A percentile compares a stretch with the other conserved stretches of the same genome.
Evolutionary conservation across 2,888 invertebrate genomes (phyloP).

Genomic region (Lumbricus terrestris): DNA sequence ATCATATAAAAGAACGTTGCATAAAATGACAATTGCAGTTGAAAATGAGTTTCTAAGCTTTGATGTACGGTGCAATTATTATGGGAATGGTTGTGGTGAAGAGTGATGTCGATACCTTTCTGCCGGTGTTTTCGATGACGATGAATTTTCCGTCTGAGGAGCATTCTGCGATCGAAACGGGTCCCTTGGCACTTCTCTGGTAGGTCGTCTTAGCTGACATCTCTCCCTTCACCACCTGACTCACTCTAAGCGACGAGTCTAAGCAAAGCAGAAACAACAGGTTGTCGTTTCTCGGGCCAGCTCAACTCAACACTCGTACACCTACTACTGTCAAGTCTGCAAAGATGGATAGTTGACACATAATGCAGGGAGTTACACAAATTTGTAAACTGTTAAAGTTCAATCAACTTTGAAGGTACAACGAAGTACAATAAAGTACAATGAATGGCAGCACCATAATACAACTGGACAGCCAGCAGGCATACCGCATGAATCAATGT

Average conservation of each 20-base stretch:
- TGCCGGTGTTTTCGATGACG: slow-evolving; percentile 61
- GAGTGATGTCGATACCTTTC: slow-evolving; percentile 44
- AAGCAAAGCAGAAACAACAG: background rate
- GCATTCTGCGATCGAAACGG: slow-evolving; percentile 60
- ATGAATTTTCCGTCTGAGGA: slow-evolving; percentile 61
- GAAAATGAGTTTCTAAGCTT: background rate
- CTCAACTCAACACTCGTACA: background rate
- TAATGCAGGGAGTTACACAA: too few relatives aligned
- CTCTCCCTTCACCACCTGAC: slow-evolving; percentile 59
- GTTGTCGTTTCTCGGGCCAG: background rate
- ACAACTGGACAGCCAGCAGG: background rate
- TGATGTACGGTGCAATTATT: background rate
- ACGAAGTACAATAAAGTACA: too few relatives aligned
- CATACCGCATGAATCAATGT: background rate
- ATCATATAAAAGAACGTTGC: background rate
- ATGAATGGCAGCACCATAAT: background rate
- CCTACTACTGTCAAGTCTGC: background rate
- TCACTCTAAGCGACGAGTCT: slow-evolving; percentile 39
- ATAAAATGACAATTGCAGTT: background rate
- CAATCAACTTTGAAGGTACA: too few relatives aligned
- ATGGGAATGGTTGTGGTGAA: background rate
- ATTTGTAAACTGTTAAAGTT: too few relatives aligned
- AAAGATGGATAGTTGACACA: background rate
- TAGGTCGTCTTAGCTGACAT: slow-evolving; percentile 63
- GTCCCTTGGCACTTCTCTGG: slow-evolving; percentile 53